Base-by-base conservation (phyloP, 2,888 invertebrate genomes). In the Brachylomia viminalis region DNA sequence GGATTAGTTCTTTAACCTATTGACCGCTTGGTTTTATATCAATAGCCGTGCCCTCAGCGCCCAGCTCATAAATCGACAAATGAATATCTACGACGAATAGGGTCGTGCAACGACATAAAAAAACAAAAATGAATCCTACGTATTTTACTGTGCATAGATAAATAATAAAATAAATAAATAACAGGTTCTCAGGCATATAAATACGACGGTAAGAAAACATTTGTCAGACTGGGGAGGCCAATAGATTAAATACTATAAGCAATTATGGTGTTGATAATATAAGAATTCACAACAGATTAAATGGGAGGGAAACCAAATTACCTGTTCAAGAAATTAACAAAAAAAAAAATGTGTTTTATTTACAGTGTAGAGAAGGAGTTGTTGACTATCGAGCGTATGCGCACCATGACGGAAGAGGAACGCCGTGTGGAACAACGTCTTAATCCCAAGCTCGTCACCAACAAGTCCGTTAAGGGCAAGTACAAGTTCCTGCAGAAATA, bases 401-500 rank as follows among this genome's bases (percentile, higher is more conserved):
- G 99, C 75, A 98, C 98, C 89, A 98, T 99, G 98, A 99, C 99
- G 0, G 99, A 99, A 90, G 99, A 99, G 92, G 99, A 99, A 92
- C 97, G 99, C 13, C 97, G 99, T 27, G 97, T 98, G 75, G 99
- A 99, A 92, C 96, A 98, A 75, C 97, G 99, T 71, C 95, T 98
- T 75, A 99, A 99, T 96, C 99, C 99, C 0, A 99, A 99, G 95
- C 92, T 97, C 23, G 97, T 99, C 79, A 99, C 99, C 10, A 99
- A 99, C 95, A 99, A 99, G 93, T 98, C 99, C 0, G 97, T 98
- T 72, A 99, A 99, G 95, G 99, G 99, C 80, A 99, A 99, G 96
- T 99, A 99, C 97, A 99, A 99, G 95, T 99, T 99, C 96, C 96
- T 99, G 88, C 99, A 99, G 96, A 99, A 99, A 93, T 99, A 99